Base-by-base conservation (phyloP, 2,797 vertebrate genomes). In the Chaenodraco wilsoni region DNA sequence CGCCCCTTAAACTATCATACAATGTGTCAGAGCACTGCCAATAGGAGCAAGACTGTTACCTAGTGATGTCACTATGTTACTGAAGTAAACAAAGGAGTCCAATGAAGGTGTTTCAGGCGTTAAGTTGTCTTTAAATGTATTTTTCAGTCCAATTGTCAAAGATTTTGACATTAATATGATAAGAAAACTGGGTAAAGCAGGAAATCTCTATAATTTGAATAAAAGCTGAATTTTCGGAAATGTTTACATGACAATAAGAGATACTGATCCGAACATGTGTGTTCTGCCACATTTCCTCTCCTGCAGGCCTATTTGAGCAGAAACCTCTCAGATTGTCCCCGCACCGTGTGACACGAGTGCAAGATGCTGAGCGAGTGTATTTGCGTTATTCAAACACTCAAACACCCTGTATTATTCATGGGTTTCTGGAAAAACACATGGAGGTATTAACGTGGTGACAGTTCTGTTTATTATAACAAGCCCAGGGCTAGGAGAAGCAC, bases 331-430 rank as follows among this genome's bases (percentile, higher is more conserved):
- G 54, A 67, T 17, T 16, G 60, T 56, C 66, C 60, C 15, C 12
- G 61, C 41, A 9, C 27, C 50, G 56, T 48, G 62, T 52, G 65
- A 72, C 62, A n/a, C 11, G 60, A 78, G 54, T 4, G 64, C 67
- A 71, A 50, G 63, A 74, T 54, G 65, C 64, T 5, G 65, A 58
- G 50, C 7, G 21, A 49, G 76, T 85, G 88, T 81, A 55, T 84
- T 60, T 76, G 65, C 70, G 81, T 78, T 79, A 78, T 82, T 84
- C 70, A 88, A 74, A 83, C 68, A 69, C 56, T 89, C 59, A 78
- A 87, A 89, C 59, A 63, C n/a, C 52, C 58, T 93, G 57, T 81
- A 91, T 91, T 90, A 92, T 93, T 91, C 83, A 92, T 90, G 80
- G 60, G 17, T 61, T 54, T 55, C 68, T 78, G 66, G 27, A 68